phyloP scores from a whole-genome alignment of 2,888 invertebrate species.

The Aporophyla nigra region DNA sequence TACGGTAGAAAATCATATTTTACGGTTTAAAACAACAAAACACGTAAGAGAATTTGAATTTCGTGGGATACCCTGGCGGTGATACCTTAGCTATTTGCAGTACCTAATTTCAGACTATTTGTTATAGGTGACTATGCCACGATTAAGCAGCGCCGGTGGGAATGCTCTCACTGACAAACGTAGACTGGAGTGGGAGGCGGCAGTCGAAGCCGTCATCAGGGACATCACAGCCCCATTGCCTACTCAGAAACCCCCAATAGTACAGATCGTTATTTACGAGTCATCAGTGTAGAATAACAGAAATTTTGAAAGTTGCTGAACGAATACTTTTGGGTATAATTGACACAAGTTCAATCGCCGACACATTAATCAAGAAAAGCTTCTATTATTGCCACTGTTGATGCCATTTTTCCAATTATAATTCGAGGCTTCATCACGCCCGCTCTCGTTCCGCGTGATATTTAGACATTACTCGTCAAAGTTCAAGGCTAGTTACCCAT shows the following conservation, averaged over 20 bases:
- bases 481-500: conserved; percentile 66
- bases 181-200: conserved; percentile 94
- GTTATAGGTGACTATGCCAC: conserved; percentile 94
- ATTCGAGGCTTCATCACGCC: conserved; percentile 64
- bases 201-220: conserved; percentile 94
- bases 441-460: conserved; percentile 72
- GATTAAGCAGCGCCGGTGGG: conserved; percentile 86
- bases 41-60: no score
- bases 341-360: conserved; percentile 43
- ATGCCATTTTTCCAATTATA: conserved; percentile 57
- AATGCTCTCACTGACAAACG: conserved; percentile 88
- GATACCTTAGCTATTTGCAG: neutral
- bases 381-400: conserved; percentile 55
- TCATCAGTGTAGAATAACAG: conserved; percentile 93
- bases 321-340: conserved; percentile 24
- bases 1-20: no score
- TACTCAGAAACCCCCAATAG: conserved; percentile 91
- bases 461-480: conserved; percentile 68
- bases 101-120: conserved; percentile 58
- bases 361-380: conserved; percentile 59
- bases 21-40: no score
- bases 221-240: conserved; percentile 92
- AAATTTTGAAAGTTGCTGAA: conserved; percentile 26
- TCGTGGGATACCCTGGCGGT: no score
- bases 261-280: conserved; percentile 97